Evolutionary conservation across 2,888 invertebrate genomes (phyloP), one percentile per base, ranked within the genome.

Genomic region (Athalia rosae): DNA sequence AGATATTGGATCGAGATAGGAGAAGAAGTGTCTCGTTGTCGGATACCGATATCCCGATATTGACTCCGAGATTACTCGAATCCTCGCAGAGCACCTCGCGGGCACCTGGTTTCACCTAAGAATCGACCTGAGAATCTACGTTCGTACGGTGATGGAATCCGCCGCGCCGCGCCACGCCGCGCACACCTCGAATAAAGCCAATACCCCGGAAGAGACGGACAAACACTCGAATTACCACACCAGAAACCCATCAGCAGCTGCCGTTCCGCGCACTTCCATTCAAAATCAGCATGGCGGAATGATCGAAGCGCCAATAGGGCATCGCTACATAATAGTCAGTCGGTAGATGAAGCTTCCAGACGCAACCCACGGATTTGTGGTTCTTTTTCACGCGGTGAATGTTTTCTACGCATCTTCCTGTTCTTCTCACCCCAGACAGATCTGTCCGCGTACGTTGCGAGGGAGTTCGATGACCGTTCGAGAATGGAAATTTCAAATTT

Each of bases 251-350:
- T 28, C 28, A 28, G 28, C 28, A 83, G 83, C 83, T 83, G 83
- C 81, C 83, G 79, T 71, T 79, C 28, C 73, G 81, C 79, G 80
- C 79, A 83, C 84, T 86, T 85, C 87, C 86, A 84, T 89, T 89
- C 85, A 82, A 78, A 87, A 81, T 83, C 88, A 89, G 84, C 87
- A 88, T 87, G 89, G 89, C 89, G 89, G 89, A 89, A 89, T 89
- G 89, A 89, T 89, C 89, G 86, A 87, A 82, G 87, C 88, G 87
- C 87, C 86, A 85, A n/a, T n/a, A 86, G 87, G 87, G 88, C 88
- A 88, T 86, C 85, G 87, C 84, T 85, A 71, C 47, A 61, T 5
- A 7, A 63, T 41, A 13, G 9, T 50, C 53, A 9, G 9, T 67
- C 28, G 3, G 4, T 48, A 5, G 50, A 4, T 28, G 28, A 53